Evolutionary conservation across 2,113 vertebrate genomes (phyloP), one percentile per base, ranked within the genome.

Genomic region (Cynocephalus volans): DNA sequence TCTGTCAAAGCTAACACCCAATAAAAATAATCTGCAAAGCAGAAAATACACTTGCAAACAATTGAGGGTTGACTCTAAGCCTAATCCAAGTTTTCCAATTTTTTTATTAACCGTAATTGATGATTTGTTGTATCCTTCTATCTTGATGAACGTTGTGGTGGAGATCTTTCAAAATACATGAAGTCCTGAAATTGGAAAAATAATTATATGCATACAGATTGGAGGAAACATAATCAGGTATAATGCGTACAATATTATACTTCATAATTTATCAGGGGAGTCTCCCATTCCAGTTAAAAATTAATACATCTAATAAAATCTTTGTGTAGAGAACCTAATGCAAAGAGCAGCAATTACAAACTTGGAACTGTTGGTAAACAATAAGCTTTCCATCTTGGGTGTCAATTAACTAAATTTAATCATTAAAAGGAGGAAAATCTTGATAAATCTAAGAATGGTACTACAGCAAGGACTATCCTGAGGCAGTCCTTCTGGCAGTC

Each of bases 131-230:
- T 48, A 8, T 85, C 58, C 17, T 15, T 94, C 56, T 96, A 88
- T 76, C 3, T 50, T 87, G 67, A 36, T 65, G 84, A 64, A 52
- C 0, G 28, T 3, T 45, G 84, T 45, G 26, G 1, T 90, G 98
- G 87, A 60, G 94, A 64, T 14, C 45, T 95, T 93, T 98, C 98
- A 88, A 98, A 98, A 72, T 98, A 97, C 97, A 98, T 98, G 93
- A 98, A 98, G 80, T 98, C 98, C 98, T 98, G 80, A 85, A 98
- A 97, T 94, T 88, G 18, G 62, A 97, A 97, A 94, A 80, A 73
- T 1, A 85, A 95, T 54, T 23, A 58, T 31, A 81, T 82, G 26
- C 17, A 50, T 8, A 33, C 33, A 58, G 45, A 76, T 0, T 36
- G 5, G 14, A 0, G 36, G 6, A 21, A 56, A 88, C 36, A 85